Evolutionary conservation across 2,797 vertebrate species (phyloP), one percentile per base, ranked within the genome.

Genomic region (Sebastes kiyomatsui): DNA sequence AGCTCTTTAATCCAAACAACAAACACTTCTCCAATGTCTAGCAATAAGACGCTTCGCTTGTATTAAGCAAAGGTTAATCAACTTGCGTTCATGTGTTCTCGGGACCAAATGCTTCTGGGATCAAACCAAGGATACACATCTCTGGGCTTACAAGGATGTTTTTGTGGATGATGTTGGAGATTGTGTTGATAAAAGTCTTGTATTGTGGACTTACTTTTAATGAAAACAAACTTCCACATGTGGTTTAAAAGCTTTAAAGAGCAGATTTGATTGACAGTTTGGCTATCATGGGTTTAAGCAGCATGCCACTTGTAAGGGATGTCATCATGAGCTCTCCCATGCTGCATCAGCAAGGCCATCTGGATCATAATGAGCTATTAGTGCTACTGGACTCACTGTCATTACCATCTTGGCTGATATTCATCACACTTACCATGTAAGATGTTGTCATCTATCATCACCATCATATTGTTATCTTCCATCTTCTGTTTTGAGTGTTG

Each of bases 311-410:
- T 68, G 56, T 58, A 30, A 64, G 9, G 23, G 20, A 54, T 33
- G 59, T 86, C 74, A 72, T 85, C 72, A 74, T 28, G 30, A 71
- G 69, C 28, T 70, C 23, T 72, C 52, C 49, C 13, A 13, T 22
- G 23, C 80, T 67, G 16, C 46, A 80, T 75, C 49, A 71, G 72
- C 27, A 77, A 68, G 67, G 77, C 80, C 89, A 89, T 92, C 77
- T 89, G 86, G 58, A 79, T 83, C 22, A 65, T 82, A 87, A 84
- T 80, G 62, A 88, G 70, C 73, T 66, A 73, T 88, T 70, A 83
- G 75, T 75, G 58, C 55, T 11, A 20, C 66, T 75, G 64, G 52
- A 73, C 70, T 86, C 56, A 33, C 52, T 67, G 66, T 72, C 67
- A 80, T 74, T 69, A 70, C 13, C 80, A 52, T 88, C 67, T 33